Base-by-base conservation (phyloP, 2,888 invertebrate species). In the Pasiphila rectangulata region DNA sequence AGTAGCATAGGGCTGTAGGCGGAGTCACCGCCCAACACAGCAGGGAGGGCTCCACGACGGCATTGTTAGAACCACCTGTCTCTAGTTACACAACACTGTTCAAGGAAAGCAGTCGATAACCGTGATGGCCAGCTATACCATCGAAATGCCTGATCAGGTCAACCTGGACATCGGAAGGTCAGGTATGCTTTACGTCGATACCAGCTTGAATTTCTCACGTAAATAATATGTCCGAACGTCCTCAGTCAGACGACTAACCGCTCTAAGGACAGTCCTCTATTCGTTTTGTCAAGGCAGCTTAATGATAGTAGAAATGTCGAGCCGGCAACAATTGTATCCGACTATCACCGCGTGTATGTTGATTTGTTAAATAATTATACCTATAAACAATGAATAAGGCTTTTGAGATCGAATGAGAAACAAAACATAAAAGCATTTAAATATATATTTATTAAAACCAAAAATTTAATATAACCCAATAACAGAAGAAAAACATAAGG, bases 291-390 rank as follows among this genome's bases (percentile, higher is more conserved):
- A 29, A 47, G 16, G 37, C 37, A 27, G 41, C 41, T 50, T 50
- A 42, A 79, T 71, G 56, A 74, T 82, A 59, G 50, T 81, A 2
- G 85, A 86, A 61, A 86, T 87, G 86, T 79, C 86, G 1, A 85
- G 84, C 51, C 69, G 86, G 5, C 83, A 83, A 35, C 72, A 83
- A 35, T 66, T 87, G 41, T 75, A 86, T 52, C 84, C 85, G 0
- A 76, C 80, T 4, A 79, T 85, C 17, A 59, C 17, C 3, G 16
- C 37, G n/a, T 30, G 49, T 49, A 21, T 24, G 43, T 40, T 21
- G n/a, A n/a, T n/a, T n/a, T n/a, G n/a, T n/a, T n/a, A n/a, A n/a
- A n/a, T n/a, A n/a, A n/a, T n/a, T n/a, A n/a, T n/a, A n/a, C n/a
- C n/a, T n/a, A n/a, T n/a, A n/a, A n/a, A n/a, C n/a, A n/a, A n/a